Conservation (phyloP, 2,113 vertebrate genomes). For the Nothocercus julius region DNA sequence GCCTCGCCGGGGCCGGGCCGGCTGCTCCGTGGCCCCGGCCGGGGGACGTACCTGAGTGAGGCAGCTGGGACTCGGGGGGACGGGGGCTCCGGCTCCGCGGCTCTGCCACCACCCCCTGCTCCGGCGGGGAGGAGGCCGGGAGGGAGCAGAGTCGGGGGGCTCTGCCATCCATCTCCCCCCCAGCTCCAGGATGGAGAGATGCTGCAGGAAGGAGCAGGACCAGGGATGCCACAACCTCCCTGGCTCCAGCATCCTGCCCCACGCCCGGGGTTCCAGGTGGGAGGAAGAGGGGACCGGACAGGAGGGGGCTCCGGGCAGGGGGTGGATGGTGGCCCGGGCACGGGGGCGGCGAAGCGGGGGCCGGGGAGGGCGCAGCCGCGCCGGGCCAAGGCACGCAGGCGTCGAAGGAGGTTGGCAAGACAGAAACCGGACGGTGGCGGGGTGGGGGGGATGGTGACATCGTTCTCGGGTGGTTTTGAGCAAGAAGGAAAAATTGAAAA, state of each 20-base stretch:
- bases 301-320: not conserved
- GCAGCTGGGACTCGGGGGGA: not conserved
- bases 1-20: conserved; percentile 15
- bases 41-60: conserved; percentile 33
- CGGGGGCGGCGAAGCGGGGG: conserved; percentile 63
- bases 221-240: not conserved
- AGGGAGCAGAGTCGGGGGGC: not conserved
- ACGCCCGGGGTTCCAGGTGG: not conserved
- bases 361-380: conserved; percentile 73
- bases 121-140: no score
- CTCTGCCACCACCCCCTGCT: not conserved
- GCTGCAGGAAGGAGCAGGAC: not conserved
- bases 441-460: not conserved
- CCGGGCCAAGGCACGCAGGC: conserved; percentile 89
- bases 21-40: not conserved
- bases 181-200: not conserved
- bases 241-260: not conserved
- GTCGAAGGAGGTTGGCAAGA: conserved; percentile 83
- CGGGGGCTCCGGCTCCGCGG: not conserved
- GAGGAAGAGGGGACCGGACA: not conserved
- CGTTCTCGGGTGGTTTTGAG: conserved; percentile 15
- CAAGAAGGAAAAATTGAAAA: not conserved
- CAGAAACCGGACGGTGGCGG: conserved; percentile 31
- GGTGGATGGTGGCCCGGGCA: conserved; percentile 59
- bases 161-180: not conserved